phyloP scores from a whole-genome alignment of 2,113 vertebrate genomes.

The Caracal caracal region DNA sequence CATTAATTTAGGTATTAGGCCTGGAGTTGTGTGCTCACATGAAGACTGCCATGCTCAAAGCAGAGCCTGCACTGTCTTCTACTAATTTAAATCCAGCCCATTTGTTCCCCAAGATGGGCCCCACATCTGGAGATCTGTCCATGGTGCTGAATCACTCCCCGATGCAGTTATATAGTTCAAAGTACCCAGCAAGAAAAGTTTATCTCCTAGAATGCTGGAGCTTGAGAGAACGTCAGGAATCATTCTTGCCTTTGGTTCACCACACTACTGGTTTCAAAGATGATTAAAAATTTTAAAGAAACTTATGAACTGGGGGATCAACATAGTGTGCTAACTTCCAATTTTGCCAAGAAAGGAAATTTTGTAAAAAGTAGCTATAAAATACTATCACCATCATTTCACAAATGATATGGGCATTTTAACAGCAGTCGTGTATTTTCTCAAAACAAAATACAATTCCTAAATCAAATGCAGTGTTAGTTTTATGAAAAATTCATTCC shows the following conservation, averaged over 20 bases:
- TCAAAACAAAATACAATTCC: not conserved
- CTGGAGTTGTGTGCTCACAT: not conserved
- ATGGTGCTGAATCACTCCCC: slow-evolving; percentile 39
- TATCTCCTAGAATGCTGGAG: not conserved
- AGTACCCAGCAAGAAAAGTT: not conserved
- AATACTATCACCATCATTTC: not conserved
- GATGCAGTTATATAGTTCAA: not conserved
- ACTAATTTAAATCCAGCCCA: not conserved
- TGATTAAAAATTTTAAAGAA: not conserved
- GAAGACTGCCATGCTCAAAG: not conserved
- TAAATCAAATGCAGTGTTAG: not conserved
- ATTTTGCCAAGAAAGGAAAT: slow-evolving; percentile 32
- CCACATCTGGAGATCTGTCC: not conserved
- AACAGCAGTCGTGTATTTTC: not conserved
- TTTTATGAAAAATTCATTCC: not conserved
- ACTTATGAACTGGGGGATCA: not conserved
- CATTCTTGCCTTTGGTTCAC: not conserved
- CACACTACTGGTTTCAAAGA: not conserved
- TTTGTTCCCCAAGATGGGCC: not conserved
- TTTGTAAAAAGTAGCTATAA: slow-evolving; percentile 7
- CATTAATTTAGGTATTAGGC: slow-evolving; percentile 60
- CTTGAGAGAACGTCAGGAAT: not conserved
- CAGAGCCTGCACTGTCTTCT: not conserved
- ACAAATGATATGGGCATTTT: not conserved
- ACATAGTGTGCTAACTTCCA: not conserved